phyloP scores from a whole-genome alignment of 2,888 invertebrate genomes.

The Eucera pruinosa region DNA sequence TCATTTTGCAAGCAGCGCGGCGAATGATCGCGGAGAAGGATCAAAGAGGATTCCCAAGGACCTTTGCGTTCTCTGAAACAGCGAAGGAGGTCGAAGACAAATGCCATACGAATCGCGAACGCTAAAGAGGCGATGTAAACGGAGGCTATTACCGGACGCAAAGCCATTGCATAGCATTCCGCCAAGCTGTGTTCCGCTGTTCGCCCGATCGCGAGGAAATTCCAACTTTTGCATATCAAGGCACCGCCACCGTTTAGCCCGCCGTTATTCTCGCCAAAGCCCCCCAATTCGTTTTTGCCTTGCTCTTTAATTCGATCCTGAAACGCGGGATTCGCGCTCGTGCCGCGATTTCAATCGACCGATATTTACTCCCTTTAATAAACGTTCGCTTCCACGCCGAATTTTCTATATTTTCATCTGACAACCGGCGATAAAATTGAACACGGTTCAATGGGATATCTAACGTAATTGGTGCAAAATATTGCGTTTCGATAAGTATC shows the following conservation, averaged over 20 bases:
- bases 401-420: no score
- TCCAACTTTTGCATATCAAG: constrained; percentile 82
- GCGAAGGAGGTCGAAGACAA: constrained; percentile 72
- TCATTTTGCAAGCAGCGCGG: no score
- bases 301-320: constrained; percentile 23
- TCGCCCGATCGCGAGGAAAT: constrained; percentile 71
- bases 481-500: no score
- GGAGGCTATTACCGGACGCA: constrained; percentile 79
- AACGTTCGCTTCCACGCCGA: no score
- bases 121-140: constrained; percentile 79
- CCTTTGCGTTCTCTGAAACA: constrained; percentile 15
- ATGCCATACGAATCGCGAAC: constrained; percentile 74
- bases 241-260: constrained; percentile 80
- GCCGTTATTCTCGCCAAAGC: constrained; percentile 74
- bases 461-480: no score
- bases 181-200: neutral
- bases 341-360: constrained; percentile 4
- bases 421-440: no score
- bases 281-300: constrained; percentile 68
- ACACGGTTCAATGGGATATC: no score
- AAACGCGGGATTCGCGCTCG: neutral
- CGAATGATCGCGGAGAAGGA: constrained; percentile 56
- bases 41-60: constrained; percentile 61
- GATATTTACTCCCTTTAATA: neutral
- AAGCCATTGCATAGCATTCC: constrained; percentile 73